A percentile compares a stretch with the other conserved stretches of the same genome.
Conservation (phyloP, 2,888 invertebrate genomes). For the Pristionchus entomophagus region DNA sequence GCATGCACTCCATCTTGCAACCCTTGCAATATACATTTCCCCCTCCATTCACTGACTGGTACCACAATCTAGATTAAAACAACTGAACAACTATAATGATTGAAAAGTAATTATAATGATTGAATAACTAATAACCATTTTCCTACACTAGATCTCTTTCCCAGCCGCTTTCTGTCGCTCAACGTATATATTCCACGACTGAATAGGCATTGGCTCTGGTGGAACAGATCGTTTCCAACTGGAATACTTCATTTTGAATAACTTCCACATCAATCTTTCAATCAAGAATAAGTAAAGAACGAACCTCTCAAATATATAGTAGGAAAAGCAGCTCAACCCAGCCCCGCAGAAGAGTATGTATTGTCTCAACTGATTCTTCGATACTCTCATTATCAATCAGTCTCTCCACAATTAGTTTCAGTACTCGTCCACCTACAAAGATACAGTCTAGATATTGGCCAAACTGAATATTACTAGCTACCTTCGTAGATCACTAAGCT, state of each 20-base stretch:
- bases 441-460: neutral
- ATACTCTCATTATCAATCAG: slow-evolving; percentile 23
- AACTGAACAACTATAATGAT: slow-evolving; percentile 31
- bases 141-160: slow-evolving; percentile 50
- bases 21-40: neutral
- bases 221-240: slow-evolving; percentile 55
- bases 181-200: slow-evolving; percentile 66
- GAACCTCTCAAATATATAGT: slow-evolving; percentile 50
- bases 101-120: neutral
- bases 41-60: slow-evolving; percentile 9
- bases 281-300: neutral
- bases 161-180: slow-evolving; percentile 57
- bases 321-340: neutral
- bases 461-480: slow-evolving; percentile 48
- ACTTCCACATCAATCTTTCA: neutral
- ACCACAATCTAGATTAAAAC: neutral
- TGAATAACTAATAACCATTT: neutral
- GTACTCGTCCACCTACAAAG: slow-evolving; percentile 1
- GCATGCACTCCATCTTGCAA: slow-evolving; percentile 24
- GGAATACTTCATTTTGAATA: neutral
- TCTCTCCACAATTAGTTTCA: slow-evolving; percentile 47
- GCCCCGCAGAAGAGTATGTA: slow-evolving; percentile 36
- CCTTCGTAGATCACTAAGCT: slow-evolving; percentile 58
- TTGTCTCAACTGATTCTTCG: neutral
- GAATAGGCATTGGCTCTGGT: slow-evolving; percentile 63